Evolutionary conservation across 2,797 vertebrate genomes (phyloP), one percentile per base, ranked within the genome.

Genomic region (Spondyliosoma cantharus): DNA sequence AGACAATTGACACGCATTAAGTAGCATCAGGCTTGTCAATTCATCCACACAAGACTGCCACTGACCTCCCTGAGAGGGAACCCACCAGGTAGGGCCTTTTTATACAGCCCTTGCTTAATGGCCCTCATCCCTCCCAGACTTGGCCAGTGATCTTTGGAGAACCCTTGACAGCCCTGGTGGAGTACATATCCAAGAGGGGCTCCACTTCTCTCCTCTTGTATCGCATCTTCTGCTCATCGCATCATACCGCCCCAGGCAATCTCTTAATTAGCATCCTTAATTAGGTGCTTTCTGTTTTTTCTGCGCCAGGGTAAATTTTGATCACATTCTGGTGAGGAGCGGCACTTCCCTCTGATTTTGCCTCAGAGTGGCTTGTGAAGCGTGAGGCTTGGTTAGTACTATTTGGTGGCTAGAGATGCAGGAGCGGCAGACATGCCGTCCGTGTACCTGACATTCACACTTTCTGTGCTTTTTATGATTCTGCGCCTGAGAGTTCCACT

Each of bases 221-320:
- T 80, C 63, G 76, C 61, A 85, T 87, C 71, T 75, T 81, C 84
- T 80, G 53, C 89, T 83, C 82, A 53, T 80, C 82, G 83, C 81
- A 69, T 90, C 85, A 70, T 67, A 76, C 76, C 57, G 45, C 90
- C 81, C 66, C 70, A 85, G 88, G 90, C 87, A 81, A 65, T 90
- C 87, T 91, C 85, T 92, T 93, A 90, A 94, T 93, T 93, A 92
- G 86, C 82, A 88, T 81, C 72, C 87, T 86, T 91, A 93, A 95
- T 94, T 90, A 90, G 91, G 82, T 83, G 75, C 68, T 82, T 86
- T 88, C 69, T 82, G 76, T 75, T 89, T 91, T 83, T 83, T 91
- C 74, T 82, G 65, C 56, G 72, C 77, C 81, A 70, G 80, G 71
- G 79, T 87, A 85, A 76, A 92, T 92, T 88, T 87, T 89, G 87